Conservation (phyloP, 1,140 invertebrate species). For the Heliconius nattereri region DNA sequence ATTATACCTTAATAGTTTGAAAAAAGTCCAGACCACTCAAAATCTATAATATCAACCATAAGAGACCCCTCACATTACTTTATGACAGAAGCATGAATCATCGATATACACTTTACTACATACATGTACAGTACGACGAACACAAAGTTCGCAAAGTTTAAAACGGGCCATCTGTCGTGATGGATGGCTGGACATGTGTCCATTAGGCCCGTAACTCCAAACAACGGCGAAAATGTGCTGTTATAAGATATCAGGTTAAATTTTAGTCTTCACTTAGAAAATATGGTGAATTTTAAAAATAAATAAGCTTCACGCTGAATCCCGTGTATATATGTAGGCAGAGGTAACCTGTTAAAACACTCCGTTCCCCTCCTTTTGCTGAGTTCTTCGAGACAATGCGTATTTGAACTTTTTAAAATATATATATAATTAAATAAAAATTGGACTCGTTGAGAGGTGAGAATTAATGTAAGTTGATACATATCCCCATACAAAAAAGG, state of each 20-base stretch:
- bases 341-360: no score
- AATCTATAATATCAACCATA: no score
- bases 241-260: slow-evolving; percentile 24
- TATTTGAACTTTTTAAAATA: no score
- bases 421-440: no score
- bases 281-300: neutral
- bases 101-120: neutral
- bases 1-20: neutral
- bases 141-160: slow-evolving; percentile 1
- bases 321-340: no score
- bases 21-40: no score
- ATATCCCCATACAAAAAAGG: no score
- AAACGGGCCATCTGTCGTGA: slow-evolving; percentile 65
- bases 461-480: no score
- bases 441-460: no score
- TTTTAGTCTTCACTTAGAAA: neutral
- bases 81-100: neutral
- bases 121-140: neutral
- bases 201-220: slow-evolving; percentile 44
- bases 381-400: no score
- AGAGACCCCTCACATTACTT: neutral
- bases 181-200: slow-evolving; percentile 71
- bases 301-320: no score
- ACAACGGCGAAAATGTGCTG: slow-evolving; percentile 43
- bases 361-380: no score